Conservation (phyloP, 2,113 vertebrate genomes). For the Panthera leo region DNA sequence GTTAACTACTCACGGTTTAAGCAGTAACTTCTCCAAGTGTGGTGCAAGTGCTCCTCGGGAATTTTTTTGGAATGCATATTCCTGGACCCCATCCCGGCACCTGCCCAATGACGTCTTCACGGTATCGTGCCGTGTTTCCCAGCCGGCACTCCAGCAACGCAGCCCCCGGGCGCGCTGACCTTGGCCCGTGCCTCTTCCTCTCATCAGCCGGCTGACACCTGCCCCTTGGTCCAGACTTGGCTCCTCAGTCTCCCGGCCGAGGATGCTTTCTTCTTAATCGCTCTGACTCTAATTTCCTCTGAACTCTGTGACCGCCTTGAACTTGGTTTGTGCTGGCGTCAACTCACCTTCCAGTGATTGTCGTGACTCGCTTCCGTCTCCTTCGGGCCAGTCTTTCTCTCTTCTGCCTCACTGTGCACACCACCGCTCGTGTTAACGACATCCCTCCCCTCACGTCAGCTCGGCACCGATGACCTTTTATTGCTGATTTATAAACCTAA, state of each 20-base stretch:
- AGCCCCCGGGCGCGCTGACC: accelerated
- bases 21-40: not conserved
- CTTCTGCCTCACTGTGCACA: not conserved
- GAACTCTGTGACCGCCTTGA: not conserved
- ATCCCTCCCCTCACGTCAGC: not conserved
- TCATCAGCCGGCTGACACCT: accelerated
- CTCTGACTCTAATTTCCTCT: not conserved
- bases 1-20: not conserved
- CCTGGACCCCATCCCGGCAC: not conserved
- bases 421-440: not conserved
- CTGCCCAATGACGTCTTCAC: accelerated
- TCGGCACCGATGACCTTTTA: not conserved
- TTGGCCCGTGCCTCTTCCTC: accelerated
- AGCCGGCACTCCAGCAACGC: accelerated
- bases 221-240: not conserved
- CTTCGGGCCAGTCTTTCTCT: accelerated
- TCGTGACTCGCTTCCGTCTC: accelerated
- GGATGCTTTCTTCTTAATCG: not conserved
- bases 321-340: not conserved
- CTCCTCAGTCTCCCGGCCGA: accelerated
- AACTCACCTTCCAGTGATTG: not conserved
- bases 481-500: not conserved
- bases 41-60: not conserved
- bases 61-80: not conserved
- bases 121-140: accelerated